Evolutionary conservation across 2,113 vertebrate species (phyloP), one percentile per base, ranked within the genome.

Genomic region (Dicaeum eximium): DNA sequence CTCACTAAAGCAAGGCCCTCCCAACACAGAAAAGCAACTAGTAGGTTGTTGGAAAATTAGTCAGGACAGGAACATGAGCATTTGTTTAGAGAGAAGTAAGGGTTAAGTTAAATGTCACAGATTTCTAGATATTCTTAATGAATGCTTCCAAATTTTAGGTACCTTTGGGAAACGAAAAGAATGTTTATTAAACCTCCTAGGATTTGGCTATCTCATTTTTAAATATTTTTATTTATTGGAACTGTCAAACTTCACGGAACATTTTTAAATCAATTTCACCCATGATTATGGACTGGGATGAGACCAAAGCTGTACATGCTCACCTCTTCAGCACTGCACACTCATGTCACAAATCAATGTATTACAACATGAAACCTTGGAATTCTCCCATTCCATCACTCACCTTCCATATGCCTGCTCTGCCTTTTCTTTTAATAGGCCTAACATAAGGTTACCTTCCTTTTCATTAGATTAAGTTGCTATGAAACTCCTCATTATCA

Each of bases 181-280:
- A 42, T 51, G 22, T 5, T 57, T 58, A 75, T 75, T 89, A 56
- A 69, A 79, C 71, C 51, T 92, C 74, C 54, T 33, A 53, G 58
- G 80, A 81, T 87, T 93, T 94, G 78, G 56, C 64, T 77, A 47
- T 69, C 73, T 72, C 61, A 28, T 89, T 94, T 96, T 80, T 2
- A 86, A 75, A 92, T 84, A 83, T 92, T 74, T 94, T 91, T 82
- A 91, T 94, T 90, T 94, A 94, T 94, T 93, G 86, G 80, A 96
- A 75, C 30, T 65, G 88, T 80, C 64, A 17, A 57, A 90, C 86
- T 57, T 40, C 84, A 71, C 22, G 28, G 58, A 88, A 67, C 38
- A 86, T 78, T 48, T 77, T 90, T 93, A 96, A 93, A 95, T 95
- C 94, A 96, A 50, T 92, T 97, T 94, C 82, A 86, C 37, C 88